Evolutionary conservation across 2,888 invertebrate species (phyloP).

Genomic region (Thymelicus acteon): DNA sequence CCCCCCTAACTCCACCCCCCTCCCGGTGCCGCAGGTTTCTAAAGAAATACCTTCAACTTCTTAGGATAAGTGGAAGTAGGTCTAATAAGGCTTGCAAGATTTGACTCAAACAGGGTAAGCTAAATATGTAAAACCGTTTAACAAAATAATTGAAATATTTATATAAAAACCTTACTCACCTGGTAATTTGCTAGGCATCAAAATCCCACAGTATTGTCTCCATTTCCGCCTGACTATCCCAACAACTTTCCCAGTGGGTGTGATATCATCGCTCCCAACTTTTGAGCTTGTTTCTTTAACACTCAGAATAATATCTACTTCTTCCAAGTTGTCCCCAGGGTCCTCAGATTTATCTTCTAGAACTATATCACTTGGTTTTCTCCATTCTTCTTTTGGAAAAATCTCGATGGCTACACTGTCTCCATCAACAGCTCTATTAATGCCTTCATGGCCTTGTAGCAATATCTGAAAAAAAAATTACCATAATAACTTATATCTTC

Average conservation of each 20-base stretch:
- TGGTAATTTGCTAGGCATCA: conserved; percentile 90
- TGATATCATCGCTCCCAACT: conserved; percentile 68
- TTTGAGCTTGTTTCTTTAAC: conserved; percentile 51
- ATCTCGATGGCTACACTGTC: conserved; percentile 97
- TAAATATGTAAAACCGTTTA: too few species aligned
- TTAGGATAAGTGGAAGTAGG: too few species aligned
- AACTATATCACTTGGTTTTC: conserved; percentile 93
- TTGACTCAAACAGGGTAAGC: too few species aligned
- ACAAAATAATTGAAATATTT: too few species aligned
- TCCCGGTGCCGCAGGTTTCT: too few species aligned
- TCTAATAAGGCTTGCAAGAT: too few species aligned
- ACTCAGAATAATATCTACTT: conserved; percentile 78
- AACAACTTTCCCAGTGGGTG: conserved; percentile 86
- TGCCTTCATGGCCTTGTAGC: conserved; percentile 92
- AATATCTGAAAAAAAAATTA: conserved; percentile 84
- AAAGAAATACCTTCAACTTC: too few species aligned
- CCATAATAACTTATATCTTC: too few species aligned
- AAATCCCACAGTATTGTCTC: conserved; percentile 98
- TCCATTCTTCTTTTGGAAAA: conserved; percentile 95
- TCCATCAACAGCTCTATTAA: conserved; percentile 97
- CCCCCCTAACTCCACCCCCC: too few species aligned
- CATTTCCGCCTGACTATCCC: conserved; percentile 98
- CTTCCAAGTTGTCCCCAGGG: conserved; percentile 87
- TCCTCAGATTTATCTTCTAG: conserved; percentile 90
- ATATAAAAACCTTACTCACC: conserved; percentile 58